A percentile compares a stretch with the other conserved stretches of the same genome.
phyloP scores from a whole-genome alignment of 2,797 vertebrate species.

The Mionectes olivaceus region DNA sequence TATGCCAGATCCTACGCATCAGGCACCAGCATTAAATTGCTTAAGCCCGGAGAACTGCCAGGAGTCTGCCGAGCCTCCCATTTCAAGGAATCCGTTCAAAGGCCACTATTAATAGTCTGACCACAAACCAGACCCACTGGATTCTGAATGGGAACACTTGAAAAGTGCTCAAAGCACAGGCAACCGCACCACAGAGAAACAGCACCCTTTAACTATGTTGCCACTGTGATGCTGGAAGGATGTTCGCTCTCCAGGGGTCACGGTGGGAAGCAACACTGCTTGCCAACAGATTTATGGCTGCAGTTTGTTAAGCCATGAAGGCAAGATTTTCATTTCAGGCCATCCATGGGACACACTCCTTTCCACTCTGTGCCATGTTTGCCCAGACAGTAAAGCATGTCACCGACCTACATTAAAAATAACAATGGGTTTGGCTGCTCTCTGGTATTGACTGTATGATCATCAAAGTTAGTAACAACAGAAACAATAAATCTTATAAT shows the following conservation, averaged over 20 bases:
- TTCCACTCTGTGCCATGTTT: neutral
- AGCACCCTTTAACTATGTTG: neutral
- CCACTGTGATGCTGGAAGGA: accelerated
- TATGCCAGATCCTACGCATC: neutral
- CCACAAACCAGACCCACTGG: neutral
- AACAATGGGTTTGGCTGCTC: neutral
- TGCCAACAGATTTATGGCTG: neutral
- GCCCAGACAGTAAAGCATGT: neutral
- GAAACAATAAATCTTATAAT: neutral
- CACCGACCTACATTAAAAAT: neutral
- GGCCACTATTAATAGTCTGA: neutral
- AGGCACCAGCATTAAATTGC: neutral
- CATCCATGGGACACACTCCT: neutral
- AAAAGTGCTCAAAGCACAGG: neutral
- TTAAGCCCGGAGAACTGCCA: neutral
- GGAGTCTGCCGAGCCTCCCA: neutral
- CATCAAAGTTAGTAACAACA: neutral
- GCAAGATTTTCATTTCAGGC: neutral
- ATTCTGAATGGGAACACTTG: neutral
- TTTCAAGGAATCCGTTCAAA: neutral
- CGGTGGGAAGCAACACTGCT: neutral
- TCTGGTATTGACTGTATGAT: neutral
- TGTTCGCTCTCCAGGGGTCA: neutral
- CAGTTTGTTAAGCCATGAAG: neutral
- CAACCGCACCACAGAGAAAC: neutral